Evolutionary conservation across 2,113 vertebrate genomes (phyloP), one percentile per base, ranked within the genome.

Genomic region (Coryphaenoides rupestris): DNA sequence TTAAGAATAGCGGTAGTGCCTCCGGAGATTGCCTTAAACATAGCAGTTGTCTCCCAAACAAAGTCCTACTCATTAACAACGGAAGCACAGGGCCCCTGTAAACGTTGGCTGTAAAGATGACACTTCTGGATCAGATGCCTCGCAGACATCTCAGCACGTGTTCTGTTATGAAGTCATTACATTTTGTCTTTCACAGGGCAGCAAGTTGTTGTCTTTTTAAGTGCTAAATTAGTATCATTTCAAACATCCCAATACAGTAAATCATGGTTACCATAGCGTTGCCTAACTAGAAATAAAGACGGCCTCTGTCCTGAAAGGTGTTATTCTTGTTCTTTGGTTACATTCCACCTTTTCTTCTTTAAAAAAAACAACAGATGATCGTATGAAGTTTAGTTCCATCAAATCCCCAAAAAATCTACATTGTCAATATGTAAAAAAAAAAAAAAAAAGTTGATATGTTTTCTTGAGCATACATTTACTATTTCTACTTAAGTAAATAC

Each of bases 321-420:
- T 60, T 63, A 69, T 67, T 74, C 64, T 82, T 84, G 78, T 82
- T 89, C 89, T 89, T 88, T 89, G 90, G 89, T 87, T 89, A 79
- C 60, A 70, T 80, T 77, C 75, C 78, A 90, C 82, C 78, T 78
- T 79, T 83, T 56, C 63, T 68, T 67, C 24, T 59, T 58, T n/a
- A n/a, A 62, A 60, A 69, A 65, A 55, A 69, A 69, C 4, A 40
- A 63, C 24, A 61, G 17, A 21, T 66, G 46, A 73, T 66, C 33
- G 33, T 12, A 79, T 82, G 65, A 46, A 72, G 68, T 67, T 65
- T 40, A 67, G 61, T 79, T 60, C 63, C 61, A 63, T 63, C 62
- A 71, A 70, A 58, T 75, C 33, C 65, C n/a, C 68, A 76, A 74
- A 75, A 50, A 2, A 7, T 40, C 72, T 73, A 78, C 74, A 74